Conservation (phyloP, 2,888 invertebrate species). For the Drosophila mulleri region DNA sequence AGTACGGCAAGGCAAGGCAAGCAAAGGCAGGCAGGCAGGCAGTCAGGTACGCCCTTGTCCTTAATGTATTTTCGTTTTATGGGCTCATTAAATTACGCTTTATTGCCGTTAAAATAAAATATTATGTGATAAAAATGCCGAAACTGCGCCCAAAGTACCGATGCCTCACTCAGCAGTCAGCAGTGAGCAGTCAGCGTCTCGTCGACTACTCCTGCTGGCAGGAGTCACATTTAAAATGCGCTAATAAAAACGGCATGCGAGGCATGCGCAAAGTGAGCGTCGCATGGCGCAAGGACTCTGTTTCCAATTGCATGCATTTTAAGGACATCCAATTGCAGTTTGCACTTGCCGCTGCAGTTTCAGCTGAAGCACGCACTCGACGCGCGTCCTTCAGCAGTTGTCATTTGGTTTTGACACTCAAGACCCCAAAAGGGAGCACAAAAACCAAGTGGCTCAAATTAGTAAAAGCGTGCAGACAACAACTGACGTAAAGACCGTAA, state of each 20-base stretch:
- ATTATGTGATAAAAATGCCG: slow-evolving; percentile 81
- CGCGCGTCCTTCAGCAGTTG: slow-evolving; percentile 3
- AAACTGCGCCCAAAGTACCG: slow-evolving; percentile 38
- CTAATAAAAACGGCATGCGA: slow-evolving; percentile 54
- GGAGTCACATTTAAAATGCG: slow-evolving; percentile 62
- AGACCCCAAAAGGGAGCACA: not conserved
- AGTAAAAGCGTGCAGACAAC: slow-evolving; percentile 3
- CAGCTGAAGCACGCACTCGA: slow-evolving; percentile 10
- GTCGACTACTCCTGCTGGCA: slow-evolving; percentile 15
- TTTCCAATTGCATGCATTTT: slow-evolving; percentile 12
- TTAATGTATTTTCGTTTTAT: slow-evolving; percentile 81
- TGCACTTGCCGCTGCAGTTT: slow-evolving; percentile 16
- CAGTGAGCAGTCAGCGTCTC: slow-evolving; percentile 5
- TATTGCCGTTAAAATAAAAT: slow-evolving; percentile 82
- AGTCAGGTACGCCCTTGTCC: slow-evolving; percentile 46
- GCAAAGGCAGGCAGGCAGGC: not conserved
- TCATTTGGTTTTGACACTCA: slow-evolving; percentile 17
- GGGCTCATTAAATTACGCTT: slow-evolving; percentile 82
- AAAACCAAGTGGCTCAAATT: slow-evolving; percentile 21
- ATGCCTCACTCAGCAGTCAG: slow-evolving; percentile 2
- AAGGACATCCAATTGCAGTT: slow-evolving; percentile 31
- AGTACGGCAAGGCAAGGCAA: not conserved
- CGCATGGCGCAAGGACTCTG: slow-evolving; percentile 9
- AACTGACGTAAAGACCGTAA: slow-evolving; percentile 6
- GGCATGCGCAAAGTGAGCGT: slow-evolving; percentile 11